phyloP scores from a whole-genome alignment of 2,797 vertebrate species.

The Gallinago nigripennis region DNA sequence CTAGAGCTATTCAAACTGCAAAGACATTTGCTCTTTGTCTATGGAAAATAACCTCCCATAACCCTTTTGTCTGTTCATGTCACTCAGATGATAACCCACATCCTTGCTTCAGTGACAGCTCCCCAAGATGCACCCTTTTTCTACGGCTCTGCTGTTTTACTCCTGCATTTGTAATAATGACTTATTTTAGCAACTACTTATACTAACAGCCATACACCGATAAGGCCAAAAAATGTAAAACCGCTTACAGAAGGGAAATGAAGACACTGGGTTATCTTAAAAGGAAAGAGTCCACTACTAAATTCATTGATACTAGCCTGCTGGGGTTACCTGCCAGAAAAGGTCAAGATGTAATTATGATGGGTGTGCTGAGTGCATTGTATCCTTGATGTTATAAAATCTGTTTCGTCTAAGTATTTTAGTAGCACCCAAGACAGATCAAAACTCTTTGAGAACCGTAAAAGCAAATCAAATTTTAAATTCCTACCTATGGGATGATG shows the following conservation, averaged over 20 bases:
- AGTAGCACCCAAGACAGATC: not conserved
- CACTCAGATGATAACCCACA: conserved; percentile 29
- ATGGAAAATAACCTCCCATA: not conserved
- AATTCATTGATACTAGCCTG: conserved; percentile 59
- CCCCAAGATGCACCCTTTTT: conserved; percentile 7
- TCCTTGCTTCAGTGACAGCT: conserved; percentile 25
- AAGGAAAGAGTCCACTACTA: conserved; percentile 31
- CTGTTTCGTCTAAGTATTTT: not conserved
- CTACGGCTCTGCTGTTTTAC: not conserved
- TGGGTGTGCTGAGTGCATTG: not conserved
- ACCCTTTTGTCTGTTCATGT: not conserved
- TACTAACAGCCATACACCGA: conserved; percentile 49
- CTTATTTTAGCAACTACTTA: conserved; percentile 62
- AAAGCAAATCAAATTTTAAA: not conserved
- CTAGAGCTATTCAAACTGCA: not conserved
- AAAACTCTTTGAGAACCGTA: not conserved
- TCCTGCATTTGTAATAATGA: conserved; percentile 40
- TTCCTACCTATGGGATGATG: not conserved
- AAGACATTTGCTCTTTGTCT: conserved; percentile 13
- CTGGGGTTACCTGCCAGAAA: conserved; percentile 55
- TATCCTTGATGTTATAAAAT: conserved; percentile 6
- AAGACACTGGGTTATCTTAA: conserved; percentile 48
- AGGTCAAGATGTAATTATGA: conserved; percentile 57
- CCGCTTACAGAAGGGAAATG: conserved; percentile 54
- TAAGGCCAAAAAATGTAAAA: conserved; percentile 53